A percentile compares a stretch with the other conserved stretches of the same genome.
phyloP scores from a whole-genome alignment of 2,113 vertebrate genomes.

The Lophura nycthemera region DNA sequence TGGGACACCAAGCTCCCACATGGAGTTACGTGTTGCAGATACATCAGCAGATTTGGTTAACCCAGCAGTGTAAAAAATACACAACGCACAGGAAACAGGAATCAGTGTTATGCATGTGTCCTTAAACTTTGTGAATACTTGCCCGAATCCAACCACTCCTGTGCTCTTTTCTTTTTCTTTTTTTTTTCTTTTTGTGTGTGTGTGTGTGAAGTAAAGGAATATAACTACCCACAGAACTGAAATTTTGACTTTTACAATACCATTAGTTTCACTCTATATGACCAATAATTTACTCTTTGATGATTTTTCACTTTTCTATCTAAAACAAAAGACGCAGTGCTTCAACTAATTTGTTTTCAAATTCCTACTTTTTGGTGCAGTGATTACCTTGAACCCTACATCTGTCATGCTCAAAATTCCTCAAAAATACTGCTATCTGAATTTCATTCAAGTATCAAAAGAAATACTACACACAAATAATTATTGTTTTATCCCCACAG shows the following conservation, averaged over 20 bases:
- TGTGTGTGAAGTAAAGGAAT: neutral
- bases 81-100: neutral
- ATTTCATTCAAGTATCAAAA: constrained; percentile 62
- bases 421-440: constrained; percentile 69
- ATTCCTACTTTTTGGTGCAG: neutral
- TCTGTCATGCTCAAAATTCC: constrained; percentile 36
- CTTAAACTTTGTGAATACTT: neutral
- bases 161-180: neutral
- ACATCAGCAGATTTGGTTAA: fast-evolving
- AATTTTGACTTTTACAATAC: neutral
- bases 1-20: fast-evolving
- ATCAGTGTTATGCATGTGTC: fast-evolving
- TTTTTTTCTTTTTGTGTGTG: too few species aligned
- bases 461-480: constrained; percentile 64
- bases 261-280: neutral
- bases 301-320: neutral
- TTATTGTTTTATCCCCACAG: constrained; percentile 32
- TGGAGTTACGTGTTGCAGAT: neutral
- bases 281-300: neutral
- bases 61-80: neutral
- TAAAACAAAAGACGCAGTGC: neutral
- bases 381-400: constrained; percentile 10
- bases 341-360: neutral
- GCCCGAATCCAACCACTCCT: neutral
- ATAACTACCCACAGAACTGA: neutral